Base-by-base conservation (phyloP, 2,888 invertebrate genomes). In the Drosophila rubida region DNA sequence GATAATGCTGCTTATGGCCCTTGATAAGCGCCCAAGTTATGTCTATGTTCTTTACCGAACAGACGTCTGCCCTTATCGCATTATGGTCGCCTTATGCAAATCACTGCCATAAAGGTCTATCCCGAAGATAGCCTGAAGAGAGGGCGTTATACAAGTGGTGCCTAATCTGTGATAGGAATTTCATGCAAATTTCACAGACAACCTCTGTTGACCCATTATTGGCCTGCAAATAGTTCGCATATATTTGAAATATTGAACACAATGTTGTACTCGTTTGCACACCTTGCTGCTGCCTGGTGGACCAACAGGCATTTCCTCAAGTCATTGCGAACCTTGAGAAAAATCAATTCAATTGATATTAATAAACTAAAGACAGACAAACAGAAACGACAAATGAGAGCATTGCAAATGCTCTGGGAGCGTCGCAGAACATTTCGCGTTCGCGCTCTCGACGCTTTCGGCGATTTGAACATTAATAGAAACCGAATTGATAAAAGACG, bases 271-370 rank as follows among this genome's bases (percentile, higher is more conserved):
- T 32, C 32, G 32, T 32, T 32, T 68, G 42, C 49, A 48, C 61
- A 75, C 61, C 60, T 57, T 25, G 25, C 25, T 7, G n/a, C n/a
- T 53, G 54, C 14, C 14, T 48, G 53, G 30, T 27, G 57, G 50
- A 39, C 48, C 27, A 14, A 48, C 51, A n/a, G 19, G 3, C 32
- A 41, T 61, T 81, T 72, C 22, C 49, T 32, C 35, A 53, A 57
- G 70, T 75, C 71, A 72, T 73, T 45, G 37, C 39, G 41, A 68
- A 74, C 87, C 87, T 85, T 87, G 87, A 77, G 69, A 48, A 74
- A 74, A 84, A 85, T 85, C 87, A 78, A 84, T 84, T 72, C 74
- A 84, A 85, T 85, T 85, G 75, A 70, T 69, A 66, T 87, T 78
- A 81, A 85, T 85, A 74, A 84, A 75, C 53, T 61, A 42, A 9